Conservation (phyloP, 2,797 vertebrate genomes). For the Bradypodion ventrale region DNA sequence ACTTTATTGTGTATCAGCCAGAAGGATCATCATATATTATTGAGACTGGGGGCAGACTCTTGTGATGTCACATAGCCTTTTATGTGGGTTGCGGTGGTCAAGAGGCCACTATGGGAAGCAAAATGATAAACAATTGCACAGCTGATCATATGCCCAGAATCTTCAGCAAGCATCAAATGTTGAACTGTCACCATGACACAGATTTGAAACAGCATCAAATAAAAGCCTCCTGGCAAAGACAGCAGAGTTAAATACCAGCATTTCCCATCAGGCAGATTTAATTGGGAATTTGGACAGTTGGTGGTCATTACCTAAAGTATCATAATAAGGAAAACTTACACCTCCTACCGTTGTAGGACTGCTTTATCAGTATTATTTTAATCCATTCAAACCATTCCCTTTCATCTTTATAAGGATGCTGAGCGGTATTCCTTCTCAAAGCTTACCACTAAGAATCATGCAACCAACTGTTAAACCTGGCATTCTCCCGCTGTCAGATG, state of each 20-base stretch:
- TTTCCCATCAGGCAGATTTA: constrained; percentile 20
- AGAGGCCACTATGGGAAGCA: constrained; percentile 1
- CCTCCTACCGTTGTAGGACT: neutral
- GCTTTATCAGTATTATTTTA: constrained; percentile 10
- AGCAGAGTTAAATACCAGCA: neutral
- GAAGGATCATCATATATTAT: neutral
- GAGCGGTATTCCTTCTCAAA: neutral
- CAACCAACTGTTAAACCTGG: neutral
- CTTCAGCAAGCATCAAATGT: constrained; percentile 10
- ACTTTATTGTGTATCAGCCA: neutral
- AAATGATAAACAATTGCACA: constrained; percentile 13
- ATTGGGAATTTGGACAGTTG: constrained; percentile 25
- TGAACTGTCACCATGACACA: neutral
- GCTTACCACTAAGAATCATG: neutral
- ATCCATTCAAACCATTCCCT: neutral
- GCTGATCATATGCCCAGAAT: neutral
- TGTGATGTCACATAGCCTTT: neutral
- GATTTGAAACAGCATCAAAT: constrained; percentile 11
- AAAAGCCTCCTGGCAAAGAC: constrained; percentile 16
- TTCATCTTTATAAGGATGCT: neutral
- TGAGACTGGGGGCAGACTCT: too few relatives aligned
- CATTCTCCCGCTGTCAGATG: neutral
- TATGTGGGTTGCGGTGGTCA: neutral
- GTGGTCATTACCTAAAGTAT: constrained; percentile 16
- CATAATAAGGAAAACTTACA: neutral